Conservation (phyloP, 2,113 vertebrate genomes). For the Dendrocopos noguchii region DNA sequence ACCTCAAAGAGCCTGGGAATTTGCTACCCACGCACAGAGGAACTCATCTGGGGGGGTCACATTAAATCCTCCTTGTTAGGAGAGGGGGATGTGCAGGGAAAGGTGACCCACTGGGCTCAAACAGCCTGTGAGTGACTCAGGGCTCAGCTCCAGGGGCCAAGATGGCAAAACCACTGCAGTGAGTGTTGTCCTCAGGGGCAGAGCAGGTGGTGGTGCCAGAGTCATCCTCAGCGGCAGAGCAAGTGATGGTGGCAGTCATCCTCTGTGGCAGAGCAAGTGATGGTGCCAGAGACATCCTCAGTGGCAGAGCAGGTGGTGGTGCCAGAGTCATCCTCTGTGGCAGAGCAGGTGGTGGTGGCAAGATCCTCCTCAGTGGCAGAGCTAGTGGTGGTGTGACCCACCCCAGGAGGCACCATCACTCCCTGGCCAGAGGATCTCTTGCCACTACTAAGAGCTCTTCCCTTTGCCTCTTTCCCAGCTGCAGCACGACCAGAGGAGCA, state of each 20-base stretch:
- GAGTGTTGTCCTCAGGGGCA: background rate
- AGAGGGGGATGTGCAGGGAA: background rate
- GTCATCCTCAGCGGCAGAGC: no score
- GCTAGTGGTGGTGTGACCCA: no score
- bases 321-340: background rate
- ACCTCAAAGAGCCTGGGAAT: background rate
- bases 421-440: fast-evolving
- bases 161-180: fast-evolving
- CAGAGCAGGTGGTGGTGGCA: no score
- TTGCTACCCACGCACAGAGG: background rate
- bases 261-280: background rate
- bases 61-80: background rate
- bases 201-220: background rate
- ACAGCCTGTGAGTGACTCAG: background rate
- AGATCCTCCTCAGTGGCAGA: no score
- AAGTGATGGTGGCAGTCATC: background rate
- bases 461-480: background rate
- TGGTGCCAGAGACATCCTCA: no score
- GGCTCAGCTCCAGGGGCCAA: background rate
- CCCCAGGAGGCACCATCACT: background rate
- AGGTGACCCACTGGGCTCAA: background rate
- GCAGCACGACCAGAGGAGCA: background rate
- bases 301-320: no score
- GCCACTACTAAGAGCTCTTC: background rate
- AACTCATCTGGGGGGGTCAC: no score